Evolutionary conservation across 2,888 invertebrate species (phyloP).

Genomic region (Lomographa bimaculata): DNA sequence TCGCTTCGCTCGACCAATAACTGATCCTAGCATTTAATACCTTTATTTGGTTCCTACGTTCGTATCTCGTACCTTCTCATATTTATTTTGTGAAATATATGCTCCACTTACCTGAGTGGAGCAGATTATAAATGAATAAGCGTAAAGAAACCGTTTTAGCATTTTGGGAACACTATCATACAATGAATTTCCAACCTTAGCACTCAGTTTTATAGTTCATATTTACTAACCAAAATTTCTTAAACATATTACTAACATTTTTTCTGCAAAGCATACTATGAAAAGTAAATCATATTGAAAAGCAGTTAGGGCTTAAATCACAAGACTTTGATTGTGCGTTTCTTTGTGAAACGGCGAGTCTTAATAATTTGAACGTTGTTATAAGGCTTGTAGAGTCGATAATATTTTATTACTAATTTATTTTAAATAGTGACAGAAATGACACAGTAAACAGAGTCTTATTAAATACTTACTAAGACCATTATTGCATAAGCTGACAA

Average conservation of each 20-base stretch:
- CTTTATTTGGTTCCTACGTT: too few relatives aligned
- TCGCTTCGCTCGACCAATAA: too few relatives aligned
- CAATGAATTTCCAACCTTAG: slow-evolving; percentile 10
- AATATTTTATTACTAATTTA: neutral
- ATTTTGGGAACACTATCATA: slow-evolving; percentile 7
- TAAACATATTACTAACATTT: too few relatives aligned
- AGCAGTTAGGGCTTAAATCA: slow-evolving; percentile 2
- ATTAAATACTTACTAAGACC: neutral
- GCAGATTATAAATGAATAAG: slow-evolving; percentile 22
- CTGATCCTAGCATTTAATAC: too few relatives aligned
- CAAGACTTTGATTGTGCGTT: neutral
- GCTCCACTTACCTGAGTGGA: slow-evolving; percentile 16
- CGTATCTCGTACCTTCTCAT: too few relatives aligned
- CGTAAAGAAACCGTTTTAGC: slow-evolving; percentile 22
- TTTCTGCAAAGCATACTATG: neutral
- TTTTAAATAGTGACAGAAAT: slow-evolving; percentile 1
- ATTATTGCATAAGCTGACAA: slow-evolving; percentile 1
- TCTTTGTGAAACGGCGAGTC: neutral
- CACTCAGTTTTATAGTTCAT: slow-evolving; percentile 1
- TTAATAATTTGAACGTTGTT: slow-evolving; percentile 7
- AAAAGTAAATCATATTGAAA: slow-evolving; percentile 3
- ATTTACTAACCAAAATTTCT: neutral
- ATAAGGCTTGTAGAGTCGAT: neutral
- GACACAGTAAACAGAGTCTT: slow-evolving; percentile 1
- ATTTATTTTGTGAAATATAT: slow-evolving; percentile 6